These are phyloP conservation scores for Sebastes hubbsi DNA, from an alignment of 2,797 vertebrate species.

Conservation along the genomic window DNA sequence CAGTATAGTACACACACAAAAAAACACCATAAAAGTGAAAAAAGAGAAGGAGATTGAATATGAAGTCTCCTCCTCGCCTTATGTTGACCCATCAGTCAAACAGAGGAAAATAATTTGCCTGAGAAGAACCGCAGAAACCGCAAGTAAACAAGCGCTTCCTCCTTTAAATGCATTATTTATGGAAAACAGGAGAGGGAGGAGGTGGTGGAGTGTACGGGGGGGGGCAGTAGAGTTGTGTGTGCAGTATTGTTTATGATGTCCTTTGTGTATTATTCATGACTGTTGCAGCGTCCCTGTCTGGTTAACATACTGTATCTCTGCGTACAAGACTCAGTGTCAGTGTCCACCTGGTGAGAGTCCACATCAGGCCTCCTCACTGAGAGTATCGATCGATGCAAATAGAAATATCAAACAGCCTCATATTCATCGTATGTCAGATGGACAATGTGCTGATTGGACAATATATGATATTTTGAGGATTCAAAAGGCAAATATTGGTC, in stretches of 20 bases:
- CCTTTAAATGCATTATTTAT: conserved; percentile 82
- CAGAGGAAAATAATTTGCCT: conserved; percentile 74
- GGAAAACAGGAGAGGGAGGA: conserved; percentile 49
- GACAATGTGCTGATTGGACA: background rate
- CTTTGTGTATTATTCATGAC: conserved; percentile 85
- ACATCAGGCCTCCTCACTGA: background rate
- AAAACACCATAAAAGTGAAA: conserved; percentile 6
- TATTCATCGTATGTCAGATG: background rate
- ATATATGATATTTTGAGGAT: background rate
- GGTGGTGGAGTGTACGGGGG: conserved; percentile 1
- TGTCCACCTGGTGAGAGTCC: conserved; percentile 47
- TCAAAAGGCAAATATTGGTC: background rate
- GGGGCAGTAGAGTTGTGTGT: conserved; percentile 41
- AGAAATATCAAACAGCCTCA: background rate
- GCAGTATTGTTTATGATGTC: conserved; percentile 73
- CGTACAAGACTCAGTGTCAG: conserved; percentile 43
- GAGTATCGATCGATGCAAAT: background rate
- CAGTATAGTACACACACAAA: background rate
- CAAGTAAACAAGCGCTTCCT: conserved; percentile 79
- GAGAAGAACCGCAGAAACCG: conserved; percentile 72
- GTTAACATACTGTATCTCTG: conserved; percentile 70
- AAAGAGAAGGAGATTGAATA: conserved; percentile 15
- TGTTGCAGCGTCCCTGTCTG: conserved; percentile 72
- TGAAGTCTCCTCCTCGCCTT: conserved; percentile 56
- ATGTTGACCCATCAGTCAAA: conserved; percentile 74